These are phyloP conservation scores for Potorous gilbertii DNA, from an alignment of 2,797 vertebrate species.

Conservation along the genomic window DNA sequence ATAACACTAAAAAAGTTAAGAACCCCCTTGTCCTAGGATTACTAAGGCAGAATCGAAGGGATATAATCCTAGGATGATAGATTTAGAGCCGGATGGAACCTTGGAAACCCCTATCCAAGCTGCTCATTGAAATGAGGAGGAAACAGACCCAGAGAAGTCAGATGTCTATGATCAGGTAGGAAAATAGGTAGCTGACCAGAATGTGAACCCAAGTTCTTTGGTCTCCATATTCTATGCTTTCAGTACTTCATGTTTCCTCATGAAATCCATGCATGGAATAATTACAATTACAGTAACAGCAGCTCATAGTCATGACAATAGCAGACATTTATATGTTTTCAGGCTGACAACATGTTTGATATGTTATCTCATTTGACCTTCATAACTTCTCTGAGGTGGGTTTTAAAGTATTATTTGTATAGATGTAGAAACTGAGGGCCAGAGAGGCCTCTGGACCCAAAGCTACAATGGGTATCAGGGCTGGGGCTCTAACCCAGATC, in stretches of 20 bases:
- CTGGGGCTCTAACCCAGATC: background rate
- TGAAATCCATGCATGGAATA: background rate
- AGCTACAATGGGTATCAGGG: background rate
- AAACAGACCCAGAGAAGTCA: background rate
- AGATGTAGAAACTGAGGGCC: background rate
- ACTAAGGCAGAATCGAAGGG: background rate
- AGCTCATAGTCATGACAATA: background rate
- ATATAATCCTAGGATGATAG: background rate
- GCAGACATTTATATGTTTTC: background rate
- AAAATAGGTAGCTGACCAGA: background rate
- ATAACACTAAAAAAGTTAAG: background rate
- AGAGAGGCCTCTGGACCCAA: background rate
- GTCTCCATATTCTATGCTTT: background rate
- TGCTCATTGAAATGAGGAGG: background rate
- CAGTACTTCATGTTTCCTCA: background rate
- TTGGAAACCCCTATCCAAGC: background rate
- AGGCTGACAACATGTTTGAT: background rate
- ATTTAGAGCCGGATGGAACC: background rate
- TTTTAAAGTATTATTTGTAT: background rate
- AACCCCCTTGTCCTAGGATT: background rate
- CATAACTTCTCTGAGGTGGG: background rate
- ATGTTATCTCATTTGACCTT: background rate
- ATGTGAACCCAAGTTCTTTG: background rate
- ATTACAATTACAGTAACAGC: background rate
- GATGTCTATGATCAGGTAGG: background rate